Evolutionary conservation across 2,797 vertebrate genomes (phyloP).

Genomic region (Darevskia nairensis): DNA sequence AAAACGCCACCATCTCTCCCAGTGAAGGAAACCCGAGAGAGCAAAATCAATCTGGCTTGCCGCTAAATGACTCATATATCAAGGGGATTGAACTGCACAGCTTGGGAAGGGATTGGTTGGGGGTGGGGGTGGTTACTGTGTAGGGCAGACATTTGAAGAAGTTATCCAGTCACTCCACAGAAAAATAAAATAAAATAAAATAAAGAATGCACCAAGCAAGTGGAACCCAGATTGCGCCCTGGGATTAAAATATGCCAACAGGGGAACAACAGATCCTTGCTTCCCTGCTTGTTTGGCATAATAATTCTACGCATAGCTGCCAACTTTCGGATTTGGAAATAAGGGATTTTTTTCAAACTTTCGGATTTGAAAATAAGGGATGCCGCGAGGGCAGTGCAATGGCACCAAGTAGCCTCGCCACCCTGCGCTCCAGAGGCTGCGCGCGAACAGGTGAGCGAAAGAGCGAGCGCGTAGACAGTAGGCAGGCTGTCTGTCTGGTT

Average conservation of each 20-base stretch:
- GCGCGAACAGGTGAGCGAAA: too few species aligned
- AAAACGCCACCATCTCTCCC: neutral
- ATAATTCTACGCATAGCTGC: too few species aligned
- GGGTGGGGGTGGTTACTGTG: too few species aligned
- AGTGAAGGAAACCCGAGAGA: neutral
- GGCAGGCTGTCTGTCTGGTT: too few species aligned
- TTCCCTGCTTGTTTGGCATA: neutral
- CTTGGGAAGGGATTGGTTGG: neutral
- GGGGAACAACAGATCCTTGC: too few species aligned
- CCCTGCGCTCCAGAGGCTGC: too few species aligned
- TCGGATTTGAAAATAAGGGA: too few species aligned
- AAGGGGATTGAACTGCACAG: neutral
- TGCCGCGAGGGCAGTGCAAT: too few species aligned
- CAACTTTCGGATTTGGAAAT: too few species aligned
- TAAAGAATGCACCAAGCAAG: neutral
- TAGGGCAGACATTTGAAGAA: neutral
- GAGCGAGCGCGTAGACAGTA: too few species aligned
- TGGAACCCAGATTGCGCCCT: neutral
- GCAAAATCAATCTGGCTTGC: neutral
- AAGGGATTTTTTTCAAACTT: too few species aligned
- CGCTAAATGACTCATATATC: constrained; percentile 25
- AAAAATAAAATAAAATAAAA: neutral
- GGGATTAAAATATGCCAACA: neutral
- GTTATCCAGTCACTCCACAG: neutral
- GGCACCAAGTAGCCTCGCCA: too few species aligned